phyloP scores from a whole-genome alignment of 1,140 invertebrate genomes.

The Drosophila orena region DNA sequence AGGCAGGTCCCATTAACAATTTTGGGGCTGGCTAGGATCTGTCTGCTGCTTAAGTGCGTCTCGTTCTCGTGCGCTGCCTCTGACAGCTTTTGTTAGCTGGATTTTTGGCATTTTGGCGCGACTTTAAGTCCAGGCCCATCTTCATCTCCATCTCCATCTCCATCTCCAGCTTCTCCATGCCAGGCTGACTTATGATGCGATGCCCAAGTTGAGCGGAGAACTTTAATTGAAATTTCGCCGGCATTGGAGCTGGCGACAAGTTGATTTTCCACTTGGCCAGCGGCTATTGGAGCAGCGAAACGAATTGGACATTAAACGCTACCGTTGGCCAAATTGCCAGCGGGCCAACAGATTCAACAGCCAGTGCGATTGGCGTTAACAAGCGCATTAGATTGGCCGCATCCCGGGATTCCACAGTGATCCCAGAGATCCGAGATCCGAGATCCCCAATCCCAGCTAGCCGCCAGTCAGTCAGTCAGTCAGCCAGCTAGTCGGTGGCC shows the following conservation, averaged over 20 bases:
- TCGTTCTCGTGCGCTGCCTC: slow-evolving; percentile 38
- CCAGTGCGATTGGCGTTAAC: slow-evolving; percentile 76
- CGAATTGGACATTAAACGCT: slow-evolving; percentile 83
- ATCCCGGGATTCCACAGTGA: slow-evolving; percentile 11
- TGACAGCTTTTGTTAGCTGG: slow-evolving; percentile 74
- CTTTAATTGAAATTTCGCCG: slow-evolving; percentile 79
- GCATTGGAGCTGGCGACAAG: slow-evolving; percentile 63
- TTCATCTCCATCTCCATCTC: slow-evolving; percentile 7
- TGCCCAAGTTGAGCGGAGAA: slow-evolving; percentile 44
- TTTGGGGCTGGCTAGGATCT: slow-evolving; percentile 68
- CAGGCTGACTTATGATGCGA: slow-evolving; percentile 42
- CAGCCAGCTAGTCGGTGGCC: slow-evolving; percentile 62
- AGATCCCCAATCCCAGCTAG: slow-evolving; percentile 1
- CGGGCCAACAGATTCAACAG: slow-evolving; percentile 49
- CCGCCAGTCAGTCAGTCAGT: slow-evolving; percentile 13
- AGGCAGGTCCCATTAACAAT: slow-evolving; percentile 71
- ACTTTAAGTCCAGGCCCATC: slow-evolving; percentile 50
- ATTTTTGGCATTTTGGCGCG: slow-evolving; percentile 47
- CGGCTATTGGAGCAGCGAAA: slow-evolving; percentile 53
- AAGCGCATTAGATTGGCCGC: slow-evolving; percentile 70
- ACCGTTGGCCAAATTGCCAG: slow-evolving; percentile 80
- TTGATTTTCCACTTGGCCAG: slow-evolving; percentile 73
- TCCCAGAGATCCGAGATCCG: neutral
- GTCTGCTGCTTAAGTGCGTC: slow-evolving; percentile 66
- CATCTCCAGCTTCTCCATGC: neutral